Evolutionary conservation across 2,888 invertebrate genomes (phyloP).

Genomic region (Penaeus monodon): DNA sequence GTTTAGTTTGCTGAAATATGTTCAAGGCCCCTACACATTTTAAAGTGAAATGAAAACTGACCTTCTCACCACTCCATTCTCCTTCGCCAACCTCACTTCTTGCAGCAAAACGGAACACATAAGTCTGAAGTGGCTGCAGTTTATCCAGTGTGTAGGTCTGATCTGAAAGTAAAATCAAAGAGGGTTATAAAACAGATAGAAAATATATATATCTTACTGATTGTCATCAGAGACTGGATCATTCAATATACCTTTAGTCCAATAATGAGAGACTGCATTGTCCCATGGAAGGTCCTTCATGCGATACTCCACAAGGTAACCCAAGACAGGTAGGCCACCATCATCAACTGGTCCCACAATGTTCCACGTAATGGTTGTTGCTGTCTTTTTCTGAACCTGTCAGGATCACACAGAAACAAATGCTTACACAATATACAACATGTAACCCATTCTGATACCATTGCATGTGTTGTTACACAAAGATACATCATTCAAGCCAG

Average conservation of each 20-base stretch:
- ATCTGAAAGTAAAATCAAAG: conserved; percentile 34
- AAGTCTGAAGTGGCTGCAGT: conserved; percentile 51
- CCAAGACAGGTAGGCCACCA: conserved; percentile 81
- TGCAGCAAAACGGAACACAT: conserved; percentile 79
- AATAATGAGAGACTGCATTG: conserved; percentile 79
- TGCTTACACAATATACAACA: background rate
- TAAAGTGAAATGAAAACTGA: conserved; percentile 27
- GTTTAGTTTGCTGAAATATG: background rate
- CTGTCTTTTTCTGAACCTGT: conserved; percentile 61
- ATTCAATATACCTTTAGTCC: conserved; percentile 77
- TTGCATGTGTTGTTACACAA: no score
- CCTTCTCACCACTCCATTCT: conserved; percentile 77
- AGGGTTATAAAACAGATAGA: background rate
- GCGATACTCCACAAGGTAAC: conserved; percentile 83
- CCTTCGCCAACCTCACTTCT: conserved; percentile 86
- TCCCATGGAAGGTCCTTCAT: conserved; percentile 80
- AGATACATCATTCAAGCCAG: no score
- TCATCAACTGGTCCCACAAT: conserved; percentile 82
- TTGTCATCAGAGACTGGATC: background rate
- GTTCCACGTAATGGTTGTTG: conserved; percentile 80
- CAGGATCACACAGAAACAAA: background rate
- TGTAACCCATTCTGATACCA: no score
- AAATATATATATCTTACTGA: background rate
- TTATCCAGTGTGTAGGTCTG: conserved; percentile 58
- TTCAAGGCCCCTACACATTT: background rate